Conservation (phyloP, 2,113 vertebrate genomes). For the Lasiurus cinereus region DNA sequence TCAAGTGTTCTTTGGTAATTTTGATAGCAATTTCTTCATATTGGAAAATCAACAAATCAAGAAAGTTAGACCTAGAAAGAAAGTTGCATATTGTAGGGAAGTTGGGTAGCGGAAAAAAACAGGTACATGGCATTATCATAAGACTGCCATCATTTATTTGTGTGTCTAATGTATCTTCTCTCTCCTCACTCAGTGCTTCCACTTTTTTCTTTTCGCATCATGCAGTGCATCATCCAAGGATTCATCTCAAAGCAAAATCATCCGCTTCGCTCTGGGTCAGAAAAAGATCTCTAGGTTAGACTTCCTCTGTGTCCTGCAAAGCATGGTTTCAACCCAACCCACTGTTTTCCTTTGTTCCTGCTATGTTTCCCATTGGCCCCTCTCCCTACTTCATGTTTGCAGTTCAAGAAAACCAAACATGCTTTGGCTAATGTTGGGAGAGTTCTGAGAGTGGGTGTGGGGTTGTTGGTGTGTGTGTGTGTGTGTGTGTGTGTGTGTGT, state of each 20-base stretch:
- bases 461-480: neutral
- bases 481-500: neutral
- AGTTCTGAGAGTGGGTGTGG: neutral
- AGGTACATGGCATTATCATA: rapidly evolving
- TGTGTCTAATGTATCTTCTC: slow-evolving; percentile 78
- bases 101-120: too few relatives aligned
- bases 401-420: slow-evolving; percentile 60
- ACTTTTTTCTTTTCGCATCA: slow-evolving; percentile 88
- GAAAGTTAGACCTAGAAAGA: neutral
- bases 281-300: slow-evolving; percentile 99
- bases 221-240: slow-evolving; percentile 93
- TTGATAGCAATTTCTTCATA: neutral
- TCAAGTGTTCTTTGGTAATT: neutral
- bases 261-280: slow-evolving; percentile 98
- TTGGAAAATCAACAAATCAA: neutral
- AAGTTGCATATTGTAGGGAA: neutral
- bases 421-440: slow-evolving; percentile 63
- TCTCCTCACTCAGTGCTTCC: slow-evolving; percentile 86
- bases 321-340: slow-evolving; percentile 84
- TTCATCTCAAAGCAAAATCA: slow-evolving; percentile 97
- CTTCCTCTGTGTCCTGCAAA: slow-evolving; percentile 84
- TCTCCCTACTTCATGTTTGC: slow-evolving; percentile 80
- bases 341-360: slow-evolving; percentile 16
- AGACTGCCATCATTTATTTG: neutral
- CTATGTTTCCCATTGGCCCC: slow-evolving; percentile 55